Evolutionary conservation across 2,113 vertebrate species (phyloP).

Genomic region (Rhadina sibilatrix): DNA sequence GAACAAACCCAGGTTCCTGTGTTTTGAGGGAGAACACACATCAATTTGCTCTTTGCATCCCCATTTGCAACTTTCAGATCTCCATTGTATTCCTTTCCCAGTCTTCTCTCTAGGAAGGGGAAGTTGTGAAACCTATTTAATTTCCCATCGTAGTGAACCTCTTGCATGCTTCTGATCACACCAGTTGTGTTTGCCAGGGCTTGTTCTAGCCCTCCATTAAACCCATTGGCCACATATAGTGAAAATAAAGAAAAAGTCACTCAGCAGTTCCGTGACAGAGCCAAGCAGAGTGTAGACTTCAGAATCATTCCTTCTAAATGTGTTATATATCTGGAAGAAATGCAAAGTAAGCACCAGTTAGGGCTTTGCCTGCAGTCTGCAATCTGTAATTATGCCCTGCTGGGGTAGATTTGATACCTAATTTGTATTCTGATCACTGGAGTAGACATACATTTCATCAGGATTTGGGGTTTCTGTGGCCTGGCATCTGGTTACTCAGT

Average conservation of each 20-base stretch:
- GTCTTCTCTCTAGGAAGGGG: background rate
- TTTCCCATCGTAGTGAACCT: background rate
- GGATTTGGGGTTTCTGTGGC: constrained; percentile 8
- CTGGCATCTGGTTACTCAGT: constrained; percentile 50
- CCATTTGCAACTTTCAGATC: background rate
- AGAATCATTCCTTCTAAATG: background rate
- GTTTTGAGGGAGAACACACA: background rate
- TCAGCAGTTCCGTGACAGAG: background rate
- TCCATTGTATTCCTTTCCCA: background rate
- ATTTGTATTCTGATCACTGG: constrained; percentile 25
- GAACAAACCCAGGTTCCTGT: background rate
- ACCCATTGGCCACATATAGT: background rate
- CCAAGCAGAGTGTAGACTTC: background rate
- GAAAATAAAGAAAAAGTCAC: background rate
- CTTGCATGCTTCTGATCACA: accelerated
- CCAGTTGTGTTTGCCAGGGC: background rate
- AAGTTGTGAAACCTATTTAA: background rate
- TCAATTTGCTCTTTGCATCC: background rate
- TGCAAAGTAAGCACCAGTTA: background rate
- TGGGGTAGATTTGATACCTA: background rate
- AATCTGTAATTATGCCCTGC: background rate
- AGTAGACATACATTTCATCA: background rate
- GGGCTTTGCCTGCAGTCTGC: background rate
- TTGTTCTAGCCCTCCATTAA: background rate
- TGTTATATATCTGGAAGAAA: background rate